phyloP scores from a whole-genome alignment of 1,140 invertebrate species.

The Zaprionus ghesquierei region DNA sequence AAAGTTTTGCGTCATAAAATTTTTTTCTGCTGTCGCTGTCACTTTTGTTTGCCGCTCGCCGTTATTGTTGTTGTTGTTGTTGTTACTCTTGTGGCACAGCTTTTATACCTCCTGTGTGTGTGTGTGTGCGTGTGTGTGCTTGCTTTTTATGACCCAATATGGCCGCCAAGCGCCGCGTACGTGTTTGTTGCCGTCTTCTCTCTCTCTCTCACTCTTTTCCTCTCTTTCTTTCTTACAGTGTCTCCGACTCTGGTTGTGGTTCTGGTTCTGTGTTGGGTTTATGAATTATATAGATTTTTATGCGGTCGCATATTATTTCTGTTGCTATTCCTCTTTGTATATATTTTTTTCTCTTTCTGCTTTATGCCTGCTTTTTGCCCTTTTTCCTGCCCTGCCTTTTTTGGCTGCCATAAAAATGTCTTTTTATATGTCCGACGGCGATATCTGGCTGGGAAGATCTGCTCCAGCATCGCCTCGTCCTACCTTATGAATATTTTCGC shows the following conservation, averaged over 20 bases:
- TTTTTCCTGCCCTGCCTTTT: conserved; percentile 22
- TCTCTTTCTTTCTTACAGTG: too few relatives aligned
- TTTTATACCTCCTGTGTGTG: conserved; percentile 53
- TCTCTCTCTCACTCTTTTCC: conserved; percentile 9
- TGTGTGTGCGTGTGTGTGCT: conserved; percentile 45
- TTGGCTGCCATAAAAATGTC: conserved; percentile 67
- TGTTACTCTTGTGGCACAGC: conserved; percentile 44
- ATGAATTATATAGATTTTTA: conserved; percentile 81
- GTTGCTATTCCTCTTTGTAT: conserved; percentile 52
- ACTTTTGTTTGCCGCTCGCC: conserved; percentile 59
- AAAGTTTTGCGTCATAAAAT: conserved; percentile 77
- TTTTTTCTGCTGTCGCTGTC: conserved; percentile 73
- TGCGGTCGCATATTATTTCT: conserved; percentile 79
- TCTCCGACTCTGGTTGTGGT: too few relatives aligned
- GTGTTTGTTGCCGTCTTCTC: conserved; percentile 51
- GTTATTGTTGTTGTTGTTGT: conserved; percentile 46
- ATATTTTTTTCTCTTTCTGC: conserved; percentile 29
- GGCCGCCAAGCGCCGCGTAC: conserved; percentile 70
- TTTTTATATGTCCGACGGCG: conserved; percentile 60
- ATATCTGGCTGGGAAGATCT: conserved; percentile 58
- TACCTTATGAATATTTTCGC: conserved; percentile 40
- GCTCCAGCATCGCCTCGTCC: neutral
- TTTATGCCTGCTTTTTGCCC: conserved; percentile 24
- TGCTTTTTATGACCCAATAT: conserved; percentile 80
- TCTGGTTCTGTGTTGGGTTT: conserved; percentile 48